phyloP scores from a whole-genome alignment of 37 sponge, comb jelly and placozoan species.

The Aplysina aerophoba region DNA sequence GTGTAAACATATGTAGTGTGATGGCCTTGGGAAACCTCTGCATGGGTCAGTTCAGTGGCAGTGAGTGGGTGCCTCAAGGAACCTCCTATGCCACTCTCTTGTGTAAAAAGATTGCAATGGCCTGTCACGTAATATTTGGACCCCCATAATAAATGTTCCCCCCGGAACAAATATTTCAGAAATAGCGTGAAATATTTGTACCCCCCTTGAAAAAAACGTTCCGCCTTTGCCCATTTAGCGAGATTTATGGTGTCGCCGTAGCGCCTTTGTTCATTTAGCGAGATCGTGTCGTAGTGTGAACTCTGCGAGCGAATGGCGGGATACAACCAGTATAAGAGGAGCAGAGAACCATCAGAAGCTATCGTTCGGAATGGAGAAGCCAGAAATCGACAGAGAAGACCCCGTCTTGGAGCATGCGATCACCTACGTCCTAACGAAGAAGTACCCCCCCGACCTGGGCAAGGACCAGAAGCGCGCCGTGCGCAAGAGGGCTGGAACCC shows the following conservation, averaged over 20 bases:
- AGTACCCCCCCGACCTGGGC: conserved; percentile 17
- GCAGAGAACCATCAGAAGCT: conserved; percentile 27
- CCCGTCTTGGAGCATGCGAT: conserved; percentile 14
- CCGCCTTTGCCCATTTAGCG: neutral
- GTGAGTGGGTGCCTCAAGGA: no score
- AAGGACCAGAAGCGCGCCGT: conserved; percentile 19
- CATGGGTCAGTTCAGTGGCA: no score
- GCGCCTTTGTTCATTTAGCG: no score
- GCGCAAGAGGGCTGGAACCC: conserved; percentile 13
- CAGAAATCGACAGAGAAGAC: conserved; percentile 27
- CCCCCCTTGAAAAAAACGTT: neutral
- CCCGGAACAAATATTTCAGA: neutral
- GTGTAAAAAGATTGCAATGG: no score
- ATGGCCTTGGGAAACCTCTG: no score
- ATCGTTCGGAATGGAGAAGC: conserved; percentile 32
- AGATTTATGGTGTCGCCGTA: no score
- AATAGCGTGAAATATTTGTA: neutral
- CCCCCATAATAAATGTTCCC: neutral
- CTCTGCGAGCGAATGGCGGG: conserved; percentile 23
- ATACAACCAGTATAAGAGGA: conserved; percentile 27
- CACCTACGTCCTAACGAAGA: conserved; percentile 15
- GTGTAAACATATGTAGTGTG: no score
- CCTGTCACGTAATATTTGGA: no score
- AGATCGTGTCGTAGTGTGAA: neutral
- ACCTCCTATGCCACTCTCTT: no score